These are phyloP conservation scores for Chondrilla cf. caribensis DNA, from an alignment of 37 sponge, comb jelly and placozoan genomes.

Conservation along the genomic window DNA sequence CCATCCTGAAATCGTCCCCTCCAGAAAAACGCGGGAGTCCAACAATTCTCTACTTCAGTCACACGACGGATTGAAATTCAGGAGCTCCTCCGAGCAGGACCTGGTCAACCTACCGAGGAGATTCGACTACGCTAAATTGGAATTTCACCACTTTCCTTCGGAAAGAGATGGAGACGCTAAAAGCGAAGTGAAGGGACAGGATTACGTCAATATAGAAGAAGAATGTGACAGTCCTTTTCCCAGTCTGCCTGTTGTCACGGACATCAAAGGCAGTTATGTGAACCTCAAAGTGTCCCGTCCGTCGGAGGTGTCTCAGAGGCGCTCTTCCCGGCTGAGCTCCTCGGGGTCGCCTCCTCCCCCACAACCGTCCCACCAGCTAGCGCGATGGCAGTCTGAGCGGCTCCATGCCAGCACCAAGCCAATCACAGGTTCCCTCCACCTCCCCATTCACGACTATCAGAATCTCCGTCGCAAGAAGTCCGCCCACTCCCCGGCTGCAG, in stretches of 20 bases:
- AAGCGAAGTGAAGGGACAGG: neutral
- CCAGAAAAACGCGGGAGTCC: slow-evolving; percentile 44
- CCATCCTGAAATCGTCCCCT: slow-evolving; percentile 25
- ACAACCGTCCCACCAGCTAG: neutral
- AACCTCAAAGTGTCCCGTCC: neutral
- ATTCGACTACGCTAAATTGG: slow-evolving; percentile 10
- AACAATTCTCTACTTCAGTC: slow-evolving; percentile 40
- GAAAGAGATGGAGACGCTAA: neutral
- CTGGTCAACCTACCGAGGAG: neutral
- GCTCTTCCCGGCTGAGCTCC: neutral
- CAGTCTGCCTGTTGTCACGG: neutral
- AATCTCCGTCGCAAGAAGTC: neutral
- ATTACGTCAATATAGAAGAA: slow-evolving; percentile 10
- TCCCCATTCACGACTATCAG: neutral
- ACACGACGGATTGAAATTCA: neutral
- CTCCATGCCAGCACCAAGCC: neutral
- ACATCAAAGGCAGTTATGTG: neutral
- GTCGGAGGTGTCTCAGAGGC: neutral
- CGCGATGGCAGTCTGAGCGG: neutral
- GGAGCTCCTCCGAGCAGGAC: neutral
- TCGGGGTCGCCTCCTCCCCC: neutral
- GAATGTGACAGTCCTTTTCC: too few relatives aligned
- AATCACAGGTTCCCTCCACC: too few relatives aligned
- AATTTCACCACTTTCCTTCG: neutral
- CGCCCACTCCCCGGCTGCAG: too few relatives aligned